Base-by-base conservation (phyloP, 2,888 invertebrate species). In the Dasysyrphus albostriatus region DNA sequence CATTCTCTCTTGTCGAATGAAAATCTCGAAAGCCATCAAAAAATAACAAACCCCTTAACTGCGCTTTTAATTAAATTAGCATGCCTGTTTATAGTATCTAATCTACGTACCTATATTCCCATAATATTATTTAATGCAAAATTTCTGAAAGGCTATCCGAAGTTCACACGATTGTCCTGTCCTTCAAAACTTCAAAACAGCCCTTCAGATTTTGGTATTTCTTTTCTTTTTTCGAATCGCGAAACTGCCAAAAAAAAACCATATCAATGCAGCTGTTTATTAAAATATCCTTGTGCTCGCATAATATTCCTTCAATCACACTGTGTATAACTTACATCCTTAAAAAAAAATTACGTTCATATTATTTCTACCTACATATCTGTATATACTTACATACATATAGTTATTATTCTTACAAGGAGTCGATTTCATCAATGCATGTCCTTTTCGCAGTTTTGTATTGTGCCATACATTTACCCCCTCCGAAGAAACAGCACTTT, bases 381-480 rank as follows among this genome's bases (percentile, higher is more conserved):
- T 58, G 14, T 29, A 29, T 5, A n/a, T 12, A n/a, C n/a, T n/a
- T n/a, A n/a, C n/a, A n/a, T n/a, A 5, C 51, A 54, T 39, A 3
- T 39, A 39, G 39, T 54, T 67, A 49, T 29, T 10, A 29, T 49
- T 34, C 70, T 16, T n/a, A n/a, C 32, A 73, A 70, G 74, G 85
- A 87, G 70, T 87, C 74, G 82, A 87, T 87, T 82, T 74, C 77
- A 78, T 82, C 82, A 82, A 78, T 83, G 70, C 80, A 75, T 84
- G 85, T 82, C 78, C 85, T 82, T 87, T 87, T 87, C 74, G 82
- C 85, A 82, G 74, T 73, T 82, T 77, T 51, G 4, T 32, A 56
- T 74, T 69, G 51, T 70, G 32, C 24, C 47, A 49, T 56, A 2
- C 24, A 44, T 19, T 37, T 59, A 37, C 32, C 69, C 77, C 37